Percentiles rank a stretch among this genome's conserved stretches.
Evolutionary conservation across 2,797 vertebrate genomes (phyloP).

Genomic region (Limosa lapponica): DNA sequence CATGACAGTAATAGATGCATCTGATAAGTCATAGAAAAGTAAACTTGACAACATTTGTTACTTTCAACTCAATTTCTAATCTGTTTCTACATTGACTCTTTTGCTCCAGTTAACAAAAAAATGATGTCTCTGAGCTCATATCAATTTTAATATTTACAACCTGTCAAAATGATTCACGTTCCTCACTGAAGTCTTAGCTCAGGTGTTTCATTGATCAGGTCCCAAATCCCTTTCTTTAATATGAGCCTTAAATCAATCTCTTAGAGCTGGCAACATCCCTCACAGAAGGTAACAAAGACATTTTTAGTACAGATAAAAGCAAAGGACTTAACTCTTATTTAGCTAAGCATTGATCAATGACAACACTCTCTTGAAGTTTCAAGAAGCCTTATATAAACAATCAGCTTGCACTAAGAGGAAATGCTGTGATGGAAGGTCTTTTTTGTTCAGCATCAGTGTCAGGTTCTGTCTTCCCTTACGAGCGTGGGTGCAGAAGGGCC

Average conservation of each 20-base stretch:
- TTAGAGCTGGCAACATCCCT: not conserved
- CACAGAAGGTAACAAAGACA: not conserved
- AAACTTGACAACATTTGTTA: conserved; percentile 11
- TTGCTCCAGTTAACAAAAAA: conserved; percentile 49
- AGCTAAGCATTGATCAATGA: not conserved
- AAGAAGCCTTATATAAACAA: not conserved
- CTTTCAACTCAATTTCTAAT: conserved; percentile 33
- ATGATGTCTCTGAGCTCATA: not conserved
- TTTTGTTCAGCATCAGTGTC: not conserved
- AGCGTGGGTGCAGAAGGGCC: fast-evolving
- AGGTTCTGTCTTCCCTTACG: not conserved
- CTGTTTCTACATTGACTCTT: conserved; percentile 35
- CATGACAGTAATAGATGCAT: not conserved
- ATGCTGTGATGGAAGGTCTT: not conserved
- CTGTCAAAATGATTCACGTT: conserved; percentile 29
- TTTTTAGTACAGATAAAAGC: conserved; percentile 43
- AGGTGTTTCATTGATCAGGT: conserved; percentile 44
- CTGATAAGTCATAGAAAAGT: conserved; percentile 13
- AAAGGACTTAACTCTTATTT: conserved; percentile 16
- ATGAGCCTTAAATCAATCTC: conserved; percentile 21
- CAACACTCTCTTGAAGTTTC: not conserved
- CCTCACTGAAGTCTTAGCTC: conserved; percentile 11
- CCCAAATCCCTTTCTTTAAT: not conserved
- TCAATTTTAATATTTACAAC: conserved; percentile 62
- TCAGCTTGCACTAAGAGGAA: not conserved